A percentile compares a stretch with the other conserved stretches of the same genome.
Evolutionary conservation across 2,113 vertebrate genomes (phyloP).

Genomic region (Hippopotamus amphibius): DNA sequence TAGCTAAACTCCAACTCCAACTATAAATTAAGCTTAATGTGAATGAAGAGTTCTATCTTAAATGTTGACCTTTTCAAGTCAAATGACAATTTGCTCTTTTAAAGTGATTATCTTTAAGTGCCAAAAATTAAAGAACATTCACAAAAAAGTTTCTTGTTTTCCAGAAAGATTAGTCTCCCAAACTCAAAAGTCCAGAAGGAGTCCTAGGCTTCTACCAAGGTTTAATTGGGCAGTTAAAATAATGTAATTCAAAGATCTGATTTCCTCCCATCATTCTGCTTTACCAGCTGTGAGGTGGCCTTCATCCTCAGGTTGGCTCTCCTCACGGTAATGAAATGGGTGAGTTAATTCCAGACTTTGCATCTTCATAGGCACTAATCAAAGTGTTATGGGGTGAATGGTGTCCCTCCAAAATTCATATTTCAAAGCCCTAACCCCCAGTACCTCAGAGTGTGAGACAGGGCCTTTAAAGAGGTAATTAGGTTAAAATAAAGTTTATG

Average conservation of each 20-base stretch:
- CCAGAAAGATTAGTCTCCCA: background rate
- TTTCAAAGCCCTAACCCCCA: background rate
- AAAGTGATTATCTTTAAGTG: conserved; percentile 53
- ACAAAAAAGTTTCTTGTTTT: conserved; percentile 52
- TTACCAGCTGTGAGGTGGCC: background rate
- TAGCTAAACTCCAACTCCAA: conserved; percentile 7
- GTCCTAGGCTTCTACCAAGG: background rate
- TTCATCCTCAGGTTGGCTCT: background rate
- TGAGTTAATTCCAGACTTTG: background rate
- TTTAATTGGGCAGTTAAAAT: background rate
- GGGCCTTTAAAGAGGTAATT: background rate
- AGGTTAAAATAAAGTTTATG: background rate
- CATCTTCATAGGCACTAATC: background rate
- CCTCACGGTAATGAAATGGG: background rate
- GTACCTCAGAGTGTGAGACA: background rate
- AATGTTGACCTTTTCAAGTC: conserved; percentile 70
- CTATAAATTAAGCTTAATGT: conserved; percentile 12
- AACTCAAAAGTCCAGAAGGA: background rate
- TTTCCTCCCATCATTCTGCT: background rate
- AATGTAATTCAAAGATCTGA: background rate
- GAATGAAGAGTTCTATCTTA: conserved; percentile 46
- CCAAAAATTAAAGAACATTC: conserved; percentile 51
- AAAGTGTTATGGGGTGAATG: background rate
- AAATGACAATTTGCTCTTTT: conserved; percentile 69
- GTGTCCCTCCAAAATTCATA: background rate